Evolutionary conservation across 2,888 invertebrate genomes (phyloP), one percentile per base, ranked within the genome.

Genomic region (Mesoligia furuncula): DNA sequence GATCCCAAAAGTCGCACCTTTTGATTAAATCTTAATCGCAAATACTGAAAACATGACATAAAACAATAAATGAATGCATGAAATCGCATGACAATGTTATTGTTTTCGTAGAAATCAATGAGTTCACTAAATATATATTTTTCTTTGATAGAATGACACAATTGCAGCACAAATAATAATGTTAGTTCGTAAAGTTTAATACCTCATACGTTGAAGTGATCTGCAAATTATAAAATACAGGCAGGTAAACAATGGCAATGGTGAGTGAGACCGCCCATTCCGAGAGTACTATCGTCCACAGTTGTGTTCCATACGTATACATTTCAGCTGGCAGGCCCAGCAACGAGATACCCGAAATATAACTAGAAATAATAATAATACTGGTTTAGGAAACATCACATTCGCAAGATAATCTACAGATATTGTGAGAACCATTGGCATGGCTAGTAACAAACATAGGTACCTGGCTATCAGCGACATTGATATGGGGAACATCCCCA

Each of bases 401-500:
- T 80, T 88, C 77, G 88, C 88, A 48, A 73, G 4, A 42, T 73
- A 51, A 51, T 20, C 39, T 24, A 62, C 31, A 76, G 13, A 36
- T 9, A 42, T 54, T 5, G 9, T 61, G 39, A 45, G n/a, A 59
- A 54, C 48, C 27, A 62, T 59, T 67, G 27, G 64, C 71, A 65
- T 62, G 27, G 69, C 48, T 57, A 81, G 42, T 70, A 81, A 72
- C 20, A 73, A 86, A 79, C 42, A 76, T 64, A 75, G 64, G 94
- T 97, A 98, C 98, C 98, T 98, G 89, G 98, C 98, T 86, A 98
- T 98, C 79, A 98, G 94, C 24, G 98, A 98, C 98, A 98, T 98
- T 73, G 98, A 98, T 90, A 98, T 98, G 0, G 98, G 98, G 88
- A 98, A 97, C 87, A 98, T 97, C n/a, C 98, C 98, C 98, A 98